These are phyloP conservation scores for Oryzias curvinotus DNA, from an alignment of 2,113 vertebrate genomes.

Conservation along the genomic window DNA sequence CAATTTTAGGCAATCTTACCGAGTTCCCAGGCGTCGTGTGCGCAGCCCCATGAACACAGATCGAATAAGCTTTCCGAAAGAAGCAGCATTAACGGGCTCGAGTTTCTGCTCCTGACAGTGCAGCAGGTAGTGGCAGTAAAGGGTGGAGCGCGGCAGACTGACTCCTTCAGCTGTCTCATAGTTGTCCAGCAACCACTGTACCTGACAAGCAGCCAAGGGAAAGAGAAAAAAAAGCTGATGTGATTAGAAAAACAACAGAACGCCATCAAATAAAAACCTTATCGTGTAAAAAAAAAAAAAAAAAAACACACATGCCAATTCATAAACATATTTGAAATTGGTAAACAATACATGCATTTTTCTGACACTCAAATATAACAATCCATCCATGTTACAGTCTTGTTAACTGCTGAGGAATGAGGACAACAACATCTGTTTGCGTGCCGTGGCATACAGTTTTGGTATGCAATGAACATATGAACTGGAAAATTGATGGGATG, in stretches of 20 bases:
- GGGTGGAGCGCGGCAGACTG: conserved; percentile 91
- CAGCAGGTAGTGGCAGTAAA: conserved; percentile 94
- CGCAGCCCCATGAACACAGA: conserved; percentile 94
- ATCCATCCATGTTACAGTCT: conserved; percentile 20
- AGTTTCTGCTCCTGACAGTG: conserved; percentile 96
- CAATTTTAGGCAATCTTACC: conserved; percentile 67
- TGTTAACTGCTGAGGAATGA: conserved; percentile 43
- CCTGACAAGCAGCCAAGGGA: conserved; percentile 77
- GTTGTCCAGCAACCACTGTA: conserved; percentile 96
- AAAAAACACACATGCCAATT: not conserved
- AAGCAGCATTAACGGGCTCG: conserved; percentile 91
- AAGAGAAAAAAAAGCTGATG: conserved; percentile 58
- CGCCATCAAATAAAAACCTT: no score
- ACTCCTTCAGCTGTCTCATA: conserved; percentile 95
- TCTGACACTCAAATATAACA: not conserved
- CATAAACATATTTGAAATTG: conserved; percentile 1
- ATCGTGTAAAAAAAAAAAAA: not conserved
- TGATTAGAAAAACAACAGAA: conserved; percentile 62
- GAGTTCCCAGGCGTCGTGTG: conserved; percentile 88
- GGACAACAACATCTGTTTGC: conserved; percentile 59
- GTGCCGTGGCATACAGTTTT: conserved; percentile 80
- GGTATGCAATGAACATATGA: conserved; percentile 76
- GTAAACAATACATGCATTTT: conserved; percentile 35
- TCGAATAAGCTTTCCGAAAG: conserved; percentile 92
- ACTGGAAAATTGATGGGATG: conserved; percentile 63